Evolutionary conservation across 2,888 invertebrate genomes (phyloP).

Genomic region (Eudasyphora cyanicolor): DNA sequence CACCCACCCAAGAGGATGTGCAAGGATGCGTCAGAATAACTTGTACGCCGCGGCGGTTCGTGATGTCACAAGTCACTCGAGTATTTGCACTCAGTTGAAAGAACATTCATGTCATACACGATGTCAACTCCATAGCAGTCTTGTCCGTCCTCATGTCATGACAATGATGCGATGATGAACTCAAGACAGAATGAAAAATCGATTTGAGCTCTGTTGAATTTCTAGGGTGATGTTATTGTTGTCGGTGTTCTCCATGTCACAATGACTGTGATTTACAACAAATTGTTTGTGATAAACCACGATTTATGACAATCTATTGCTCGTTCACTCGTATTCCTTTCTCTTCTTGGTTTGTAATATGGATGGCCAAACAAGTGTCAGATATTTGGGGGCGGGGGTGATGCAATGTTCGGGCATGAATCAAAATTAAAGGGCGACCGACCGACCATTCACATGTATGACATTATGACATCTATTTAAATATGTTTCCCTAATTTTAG

Average conservation of each 20-base stretch:
- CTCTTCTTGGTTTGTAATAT: background rate
- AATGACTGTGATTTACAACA: conserved; percentile 71
- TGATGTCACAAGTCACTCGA: conserved; percentile 47
- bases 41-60: too few species aligned
- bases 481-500: conserved; percentile 44
- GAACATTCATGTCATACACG: conserved; percentile 45
- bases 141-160: conserved; percentile 5
- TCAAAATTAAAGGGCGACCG: conserved; percentile 38
- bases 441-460: background rate
- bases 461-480: conserved; percentile 55
- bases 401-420: background rate
- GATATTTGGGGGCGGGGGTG: conserved; percentile 30
- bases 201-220: conserved; percentile 39
- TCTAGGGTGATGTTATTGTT: background rate
- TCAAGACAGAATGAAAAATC: conserved; percentile 52
- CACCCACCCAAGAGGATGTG: conserved; percentile 15
- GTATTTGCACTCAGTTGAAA: background rate
- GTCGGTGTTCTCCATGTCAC: conserved; percentile 18
- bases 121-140: conserved; percentile 42
- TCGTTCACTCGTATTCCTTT: background rate
- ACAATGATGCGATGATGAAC: conserved; percentile 13
- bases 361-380: conserved; percentile 33
- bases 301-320: conserved; percentile 72
- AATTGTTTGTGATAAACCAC: conserved; percentile 79
- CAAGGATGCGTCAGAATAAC: conserved; percentile 46